phyloP scores from a whole-genome alignment of 2,113 vertebrate species.

The Sula dactylatra region DNA sequence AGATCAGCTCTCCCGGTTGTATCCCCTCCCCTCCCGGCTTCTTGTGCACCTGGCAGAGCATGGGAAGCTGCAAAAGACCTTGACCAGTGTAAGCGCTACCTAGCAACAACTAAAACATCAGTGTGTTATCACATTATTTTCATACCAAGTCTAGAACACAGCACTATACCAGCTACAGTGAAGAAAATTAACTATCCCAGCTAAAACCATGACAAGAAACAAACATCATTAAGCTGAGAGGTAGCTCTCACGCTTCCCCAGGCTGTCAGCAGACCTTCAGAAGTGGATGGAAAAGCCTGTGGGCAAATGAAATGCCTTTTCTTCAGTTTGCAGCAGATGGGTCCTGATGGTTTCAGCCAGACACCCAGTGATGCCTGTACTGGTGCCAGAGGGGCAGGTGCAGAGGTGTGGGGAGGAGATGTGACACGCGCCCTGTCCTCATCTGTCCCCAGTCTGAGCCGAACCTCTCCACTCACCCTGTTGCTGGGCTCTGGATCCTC shows the following conservation, averaged over 20 bases:
- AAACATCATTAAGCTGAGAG: neutral
- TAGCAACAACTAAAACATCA: too few relatives aligned
- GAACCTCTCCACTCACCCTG: neutral
- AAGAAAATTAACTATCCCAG: too few relatives aligned
- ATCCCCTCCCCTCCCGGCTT: too few relatives aligned
- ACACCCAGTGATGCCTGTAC: neutral
- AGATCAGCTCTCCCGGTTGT: too few relatives aligned
- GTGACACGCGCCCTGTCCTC: accelerated
- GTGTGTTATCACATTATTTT: too few relatives aligned
- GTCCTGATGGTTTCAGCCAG: neutral
- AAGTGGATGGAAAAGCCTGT: neutral
- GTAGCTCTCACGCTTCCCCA: neutral
- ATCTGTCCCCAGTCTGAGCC: neutral
- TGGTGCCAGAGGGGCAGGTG: neutral
- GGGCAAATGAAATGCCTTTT: neutral
- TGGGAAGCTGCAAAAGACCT: too few relatives aligned
- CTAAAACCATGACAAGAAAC: too few relatives aligned
- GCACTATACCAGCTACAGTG: too few relatives aligned
- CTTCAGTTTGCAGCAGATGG: neutral
- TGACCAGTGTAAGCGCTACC: too few relatives aligned
- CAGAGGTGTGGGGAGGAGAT: neutral
- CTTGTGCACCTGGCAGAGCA: too few relatives aligned
- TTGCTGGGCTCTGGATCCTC: neutral
- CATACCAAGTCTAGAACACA: too few relatives aligned
- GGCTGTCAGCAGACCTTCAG: neutral